These are phyloP conservation scores for Drosophila mulleri DNA, from an alignment of 2,888 invertebrate genomes.

Conservation along the genomic window DNA sequence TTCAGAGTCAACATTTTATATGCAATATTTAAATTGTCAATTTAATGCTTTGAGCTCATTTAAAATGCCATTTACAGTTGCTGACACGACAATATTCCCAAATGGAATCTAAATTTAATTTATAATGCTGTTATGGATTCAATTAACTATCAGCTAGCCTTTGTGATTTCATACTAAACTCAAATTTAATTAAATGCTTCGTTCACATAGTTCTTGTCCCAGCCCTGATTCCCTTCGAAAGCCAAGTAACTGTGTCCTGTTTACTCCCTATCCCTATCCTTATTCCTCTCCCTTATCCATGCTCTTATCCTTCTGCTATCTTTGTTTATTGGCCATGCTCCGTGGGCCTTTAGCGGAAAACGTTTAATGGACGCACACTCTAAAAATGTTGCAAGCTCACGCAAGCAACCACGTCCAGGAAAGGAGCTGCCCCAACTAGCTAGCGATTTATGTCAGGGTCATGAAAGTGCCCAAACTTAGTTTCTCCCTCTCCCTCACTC, in stretches of 20 bases:
- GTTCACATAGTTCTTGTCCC: background rate
- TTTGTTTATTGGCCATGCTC: constrained; percentile 42
- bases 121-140: background rate
- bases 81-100: background rate
- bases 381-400: constrained; percentile 51
- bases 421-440: constrained; percentile 23
- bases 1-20: constrained; percentile 16
- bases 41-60: constrained; percentile 13
- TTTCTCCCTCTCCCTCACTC: background rate
- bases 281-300: background rate
- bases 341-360: constrained; percentile 33
- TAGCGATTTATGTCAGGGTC: constrained; percentile 45
- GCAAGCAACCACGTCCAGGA: constrained; percentile 44
- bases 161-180: constrained; percentile 2
- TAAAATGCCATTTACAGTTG: background rate
- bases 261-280: constrained; percentile 13
- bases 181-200: constrained; percentile 1
- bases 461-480: constrained; percentile 7
- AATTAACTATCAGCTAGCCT: background rate
- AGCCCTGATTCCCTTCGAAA: constrained; percentile 2
- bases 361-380: constrained; percentile 50
- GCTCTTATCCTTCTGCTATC: background rate
- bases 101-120: background rate
- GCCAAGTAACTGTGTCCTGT: constrained; percentile 36
- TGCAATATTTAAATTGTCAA: constrained; percentile 26